Base-by-base conservation (phyloP, 2,888 invertebrate species). In the Iphiclides podalirius region DNA sequence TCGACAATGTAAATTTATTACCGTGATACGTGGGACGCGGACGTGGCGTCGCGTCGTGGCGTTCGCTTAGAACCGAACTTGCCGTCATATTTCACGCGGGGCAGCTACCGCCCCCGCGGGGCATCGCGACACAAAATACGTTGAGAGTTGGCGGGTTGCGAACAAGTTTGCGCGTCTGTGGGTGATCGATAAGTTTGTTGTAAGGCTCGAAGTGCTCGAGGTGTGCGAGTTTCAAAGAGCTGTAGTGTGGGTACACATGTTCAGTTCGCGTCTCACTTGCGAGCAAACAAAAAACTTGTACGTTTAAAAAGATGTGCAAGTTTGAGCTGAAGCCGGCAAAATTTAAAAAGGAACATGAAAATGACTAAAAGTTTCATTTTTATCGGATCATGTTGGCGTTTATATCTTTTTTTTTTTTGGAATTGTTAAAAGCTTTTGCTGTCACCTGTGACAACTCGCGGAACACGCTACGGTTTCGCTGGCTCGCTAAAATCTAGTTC, bases 121-220 rank as follows among this genome's bases (percentile, higher is more conserved):
- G n/a, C n/a, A 35, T 48, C 46, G 49, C 39, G 50, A 52, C 52
- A 44, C 52, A 45, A 52, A 54, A 50, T 53, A 52, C 47, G 47
- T 51, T 48, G 44, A 64, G 61, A 63, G 60, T 54, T 55, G 57
- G 4, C 55, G 63, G 65, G 58, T 66, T 61, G 59, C 45, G 52
- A 47, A 65, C 58, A 71, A 66, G 66, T 69, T 66, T 52, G 49
- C 53, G 46, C 57, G 47, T 50, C 66, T 52, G 48, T 50, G 50
- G 54, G 40, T 51, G 63, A 64, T 66, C 70, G 60, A 67, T 72
- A 68, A 57, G 59, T 44, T 40, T 44, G 50, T 44, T 49, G 40
- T 33, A 15, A 17, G 13, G 31, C n/a, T 17, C 12, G 43, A 42
- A 49, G 43, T 45, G 37, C 17, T 20, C 36, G 28, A 15, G 16